phyloP scores from a whole-genome alignment of 1,140 invertebrate genomes.

The Luehdorfia chinensis region DNA sequence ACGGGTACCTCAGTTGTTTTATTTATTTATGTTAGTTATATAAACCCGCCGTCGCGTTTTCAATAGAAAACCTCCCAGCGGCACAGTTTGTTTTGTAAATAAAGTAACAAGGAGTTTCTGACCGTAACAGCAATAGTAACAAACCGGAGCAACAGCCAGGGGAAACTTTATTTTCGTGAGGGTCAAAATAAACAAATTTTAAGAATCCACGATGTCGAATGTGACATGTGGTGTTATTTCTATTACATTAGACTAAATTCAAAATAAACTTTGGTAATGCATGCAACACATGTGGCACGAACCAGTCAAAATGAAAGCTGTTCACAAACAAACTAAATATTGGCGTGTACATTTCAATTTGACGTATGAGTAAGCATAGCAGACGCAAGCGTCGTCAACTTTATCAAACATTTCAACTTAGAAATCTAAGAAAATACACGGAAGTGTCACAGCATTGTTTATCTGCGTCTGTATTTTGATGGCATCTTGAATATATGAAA shows the following conservation, averaged over 20 bases:
- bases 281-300: conserved; percentile 23
- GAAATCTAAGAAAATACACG: too few species aligned
- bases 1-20: not conserved
- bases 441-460: too few species aligned
- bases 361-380: conserved; percentile 4
- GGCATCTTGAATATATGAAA: too few species aligned
- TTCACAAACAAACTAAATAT: conserved; percentile 14
- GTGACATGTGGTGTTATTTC: conserved; percentile 34
- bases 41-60: not conserved
- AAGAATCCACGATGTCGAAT: conserved; percentile 20
- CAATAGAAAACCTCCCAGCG: conserved; percentile 2
- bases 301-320: conserved; percentile 9
- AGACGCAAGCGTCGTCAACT: not conserved
- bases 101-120: conserved; percentile 35
- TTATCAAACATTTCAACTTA: too few species aligned
- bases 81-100: conserved; percentile 10
- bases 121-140: not conserved
- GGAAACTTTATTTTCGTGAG: conserved; percentile 28
- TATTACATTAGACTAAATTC: conserved; percentile 31
- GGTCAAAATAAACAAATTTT: conserved; percentile 32
- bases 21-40: conserved; percentile 3
- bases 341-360: conserved; percentile 11
- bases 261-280: conserved; percentile 32
- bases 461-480: too few species aligned
- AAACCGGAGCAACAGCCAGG: not conserved